phyloP scores from a whole-genome alignment of 2,797 vertebrate species.

The Siniperca obscura region DNA sequence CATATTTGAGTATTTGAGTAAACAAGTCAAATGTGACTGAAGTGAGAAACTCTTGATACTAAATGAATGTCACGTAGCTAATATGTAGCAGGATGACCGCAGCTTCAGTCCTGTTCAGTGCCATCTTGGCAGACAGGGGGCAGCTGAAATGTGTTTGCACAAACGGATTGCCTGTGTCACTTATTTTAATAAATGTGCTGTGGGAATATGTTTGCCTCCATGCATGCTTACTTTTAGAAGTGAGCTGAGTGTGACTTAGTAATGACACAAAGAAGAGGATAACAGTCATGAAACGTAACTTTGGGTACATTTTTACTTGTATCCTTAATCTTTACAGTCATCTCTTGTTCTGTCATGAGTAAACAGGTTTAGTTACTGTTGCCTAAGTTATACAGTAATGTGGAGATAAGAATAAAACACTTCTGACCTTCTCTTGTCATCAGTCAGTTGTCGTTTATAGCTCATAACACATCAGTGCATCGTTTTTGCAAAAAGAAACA shows the following conservation, averaged over 20 bases:
- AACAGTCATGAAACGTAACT: neutral
- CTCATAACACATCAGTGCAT: neutral
- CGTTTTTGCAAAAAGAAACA: neutral
- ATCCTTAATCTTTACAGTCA: conserved; percentile 1
- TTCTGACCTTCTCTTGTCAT: neutral
- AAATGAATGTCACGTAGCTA: neutral
- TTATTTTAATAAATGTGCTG: conserved; percentile 20
- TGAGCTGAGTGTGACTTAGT: neutral
- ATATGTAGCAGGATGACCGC: conserved; percentile 9
- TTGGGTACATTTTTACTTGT: neutral
- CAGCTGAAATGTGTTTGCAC: conserved; percentile 22
- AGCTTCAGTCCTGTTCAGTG: neutral
- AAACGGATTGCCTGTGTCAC: conserved; percentile 17
- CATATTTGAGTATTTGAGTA: conserved; percentile 11
- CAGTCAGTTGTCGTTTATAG: neutral
- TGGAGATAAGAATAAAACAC: conserved; percentile 1
- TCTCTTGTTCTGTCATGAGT: neutral
- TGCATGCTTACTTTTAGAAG: neutral
- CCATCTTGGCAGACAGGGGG: conserved; percentile 7
- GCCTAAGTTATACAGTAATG: neutral
- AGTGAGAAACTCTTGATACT: conserved; percentile 35
- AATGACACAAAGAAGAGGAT: neutral
- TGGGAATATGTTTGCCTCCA: conserved; percentile 25
- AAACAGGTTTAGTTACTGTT: neutral
- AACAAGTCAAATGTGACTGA: conserved; percentile 29